Evolutionary conservation across 2,888 invertebrate genomes (phyloP).

Genomic region (Pseudococcus jackbeardsleyi): DNA sequence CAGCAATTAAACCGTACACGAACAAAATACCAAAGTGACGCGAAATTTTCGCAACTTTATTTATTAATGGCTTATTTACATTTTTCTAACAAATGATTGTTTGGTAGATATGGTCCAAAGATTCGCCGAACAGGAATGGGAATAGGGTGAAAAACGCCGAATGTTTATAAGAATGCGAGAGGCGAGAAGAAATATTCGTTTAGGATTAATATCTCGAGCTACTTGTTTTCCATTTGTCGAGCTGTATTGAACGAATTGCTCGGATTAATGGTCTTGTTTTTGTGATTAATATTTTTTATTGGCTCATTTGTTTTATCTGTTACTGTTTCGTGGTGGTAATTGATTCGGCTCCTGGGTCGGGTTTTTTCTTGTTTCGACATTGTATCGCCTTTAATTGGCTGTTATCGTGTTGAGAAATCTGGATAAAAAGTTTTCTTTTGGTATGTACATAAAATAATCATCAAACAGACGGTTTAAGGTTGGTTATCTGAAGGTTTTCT

Average conservation of each 20-base stretch:
- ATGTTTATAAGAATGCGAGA: neutral
- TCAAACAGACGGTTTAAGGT: too few relatives aligned
- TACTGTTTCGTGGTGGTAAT: neutral
- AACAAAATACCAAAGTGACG: slow-evolving; percentile 49
- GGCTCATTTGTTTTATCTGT: neutral
- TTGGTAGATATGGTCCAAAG: neutral
- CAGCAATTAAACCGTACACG: slow-evolving; percentile 23
- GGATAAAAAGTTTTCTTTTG: too few relatives aligned
- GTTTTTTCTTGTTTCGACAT: neutral
- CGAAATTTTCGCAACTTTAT: slow-evolving; percentile 48
- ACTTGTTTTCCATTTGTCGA: neutral
- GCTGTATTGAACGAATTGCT: neutral
- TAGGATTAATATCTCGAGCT: neutral
- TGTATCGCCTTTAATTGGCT: neutral
- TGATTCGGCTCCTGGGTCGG: neutral
- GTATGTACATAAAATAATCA: too few relatives aligned
- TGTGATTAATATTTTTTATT: slow-evolving; percentile 23
- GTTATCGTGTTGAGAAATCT: neutral
- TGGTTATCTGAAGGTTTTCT: too few relatives aligned
- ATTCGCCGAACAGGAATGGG: neutral
- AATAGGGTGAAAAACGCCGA: neutral
- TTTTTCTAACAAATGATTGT: neutral
- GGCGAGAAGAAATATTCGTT: slow-evolving; percentile 20
- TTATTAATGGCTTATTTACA: slow-evolving; percentile 46
- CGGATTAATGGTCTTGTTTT: neutral